Base-by-base conservation (phyloP, 2,888 invertebrate species). In the Cylindroiulus punctatus region DNA sequence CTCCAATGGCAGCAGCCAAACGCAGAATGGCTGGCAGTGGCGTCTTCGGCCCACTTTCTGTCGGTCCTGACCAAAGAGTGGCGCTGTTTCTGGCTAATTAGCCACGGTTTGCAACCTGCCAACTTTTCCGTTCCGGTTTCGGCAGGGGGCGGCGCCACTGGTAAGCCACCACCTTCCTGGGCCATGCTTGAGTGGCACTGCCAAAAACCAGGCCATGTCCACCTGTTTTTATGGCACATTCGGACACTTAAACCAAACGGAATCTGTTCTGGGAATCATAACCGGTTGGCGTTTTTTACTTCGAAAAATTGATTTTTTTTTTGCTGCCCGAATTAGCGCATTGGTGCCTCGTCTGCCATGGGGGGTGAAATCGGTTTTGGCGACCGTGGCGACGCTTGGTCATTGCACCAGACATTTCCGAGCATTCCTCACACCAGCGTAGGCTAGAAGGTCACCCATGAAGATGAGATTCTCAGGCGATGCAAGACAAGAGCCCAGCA, bases 71-170 rank as follows among this genome's bases (percentile, higher is more conserved):
- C 57, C 57, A 57, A n/a, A n/a, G 57, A 57, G 57, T 57, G 17
- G 57, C 57, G 1, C 19, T 12, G 22, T 1, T 52, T 57, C 8
- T 22, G 22, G 26, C 26, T 65, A 65, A 65, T 65, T 65, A 65
- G 65, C 65, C 65, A 57, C 57, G 57, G 57, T 57, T 57, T 7
- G 26, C 26, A 76, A 76, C 76, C 76, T 76, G 76, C 76, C 76
- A 76, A 30, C 30, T 76, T 76, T 30, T 76, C 26, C 30, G n/a
- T 57, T 57, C 22, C 14, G 57, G n/a, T 57, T 57, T 57, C 22
- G 57, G 12, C 22, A 65, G 26, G 65, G 22, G 65, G 65, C 65
- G 65, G 65, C 12, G 26, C 5, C 65, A 26, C 30, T 26, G 30
- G 76, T 76, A 76, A 76, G 30, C 30, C 76, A 76, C 76, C 76